These are phyloP conservation scores for Folsomia candida DNA, from an alignment of 2,888 invertebrate species.

Conservation along the genomic window DNA sequence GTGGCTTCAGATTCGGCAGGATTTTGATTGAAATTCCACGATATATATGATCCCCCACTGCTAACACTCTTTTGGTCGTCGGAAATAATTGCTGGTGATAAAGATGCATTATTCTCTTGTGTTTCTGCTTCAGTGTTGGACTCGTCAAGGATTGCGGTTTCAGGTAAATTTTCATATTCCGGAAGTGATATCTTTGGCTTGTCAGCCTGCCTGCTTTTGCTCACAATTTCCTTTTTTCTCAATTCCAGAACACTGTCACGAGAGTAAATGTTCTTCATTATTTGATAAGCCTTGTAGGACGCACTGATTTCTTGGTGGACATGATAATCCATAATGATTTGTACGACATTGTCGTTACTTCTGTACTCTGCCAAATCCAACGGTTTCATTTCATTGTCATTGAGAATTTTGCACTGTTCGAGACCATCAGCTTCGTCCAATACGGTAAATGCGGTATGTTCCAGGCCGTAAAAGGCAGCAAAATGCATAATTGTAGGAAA, in stretches of 20 bases:
- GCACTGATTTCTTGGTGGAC: slow-evolving; percentile 36
- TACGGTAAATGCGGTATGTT: slow-evolving; percentile 42
- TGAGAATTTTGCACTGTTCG: slow-evolving; percentile 36
- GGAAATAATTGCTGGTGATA: not conserved
- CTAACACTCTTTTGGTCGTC: slow-evolving; percentile 1
- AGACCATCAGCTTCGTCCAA: slow-evolving; percentile 47
- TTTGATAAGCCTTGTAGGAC: slow-evolving; percentile 35
- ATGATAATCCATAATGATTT: slow-evolving; percentile 40
- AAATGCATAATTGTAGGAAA: slow-evolving; percentile 49
- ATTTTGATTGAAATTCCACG: not conserved
- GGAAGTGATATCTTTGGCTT: not conserved
- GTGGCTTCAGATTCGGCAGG: not conserved
- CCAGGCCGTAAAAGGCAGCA: slow-evolving; percentile 46
- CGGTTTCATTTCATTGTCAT: slow-evolving; percentile 42
- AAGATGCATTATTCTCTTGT: not conserved
- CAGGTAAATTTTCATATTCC: slow-evolving; percentile 5
- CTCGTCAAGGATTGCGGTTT: not conserved
- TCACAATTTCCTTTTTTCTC: not conserved
- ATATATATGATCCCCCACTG: not conserved
- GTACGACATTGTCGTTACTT: slow-evolving; percentile 26
- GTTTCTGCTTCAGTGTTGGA: not conserved
- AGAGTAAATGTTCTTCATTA: slow-evolving; percentile 36
- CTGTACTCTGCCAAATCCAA: slow-evolving; percentile 40
- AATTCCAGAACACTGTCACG: slow-evolving; percentile 8
- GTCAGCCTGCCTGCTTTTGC: not conserved